These are phyloP conservation scores for Mnemiopsis leidyi DNA, from an alignment of 37 sponge, comb jelly and placozoan genomes.

Conservation along the genomic window DNA sequence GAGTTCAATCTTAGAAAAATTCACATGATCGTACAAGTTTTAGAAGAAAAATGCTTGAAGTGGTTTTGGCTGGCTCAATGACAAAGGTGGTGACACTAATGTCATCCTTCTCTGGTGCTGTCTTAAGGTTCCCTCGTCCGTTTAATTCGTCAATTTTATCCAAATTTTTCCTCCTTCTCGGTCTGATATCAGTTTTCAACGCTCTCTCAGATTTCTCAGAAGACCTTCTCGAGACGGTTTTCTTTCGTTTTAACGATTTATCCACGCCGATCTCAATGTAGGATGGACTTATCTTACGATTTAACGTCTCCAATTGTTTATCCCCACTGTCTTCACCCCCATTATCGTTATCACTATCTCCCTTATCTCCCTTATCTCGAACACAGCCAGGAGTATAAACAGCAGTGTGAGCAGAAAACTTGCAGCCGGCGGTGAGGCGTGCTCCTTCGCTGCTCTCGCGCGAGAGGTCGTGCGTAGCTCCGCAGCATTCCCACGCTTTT, in stretches of 20 bases:
- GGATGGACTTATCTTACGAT: background rate
- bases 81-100: constrained; percentile 56
- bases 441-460: background rate
- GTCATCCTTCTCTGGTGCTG: background rate
- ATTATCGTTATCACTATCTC: background rate
- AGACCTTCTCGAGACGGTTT: background rate
- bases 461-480: constrained; percentile 41
- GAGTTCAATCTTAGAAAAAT: background rate
- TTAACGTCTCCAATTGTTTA: background rate
- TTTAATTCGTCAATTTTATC: background rate
- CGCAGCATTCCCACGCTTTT: constrained; percentile 49
- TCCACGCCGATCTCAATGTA: background rate
- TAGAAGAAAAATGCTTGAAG: background rate
- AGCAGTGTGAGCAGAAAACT: background rate
- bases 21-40: constrained; percentile 20
- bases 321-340: no score
- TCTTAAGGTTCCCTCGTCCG: background rate
- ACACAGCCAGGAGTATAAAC: background rate
- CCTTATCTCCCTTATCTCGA: background rate
- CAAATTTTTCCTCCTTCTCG: background rate
- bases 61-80: background rate
- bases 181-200: background rate
- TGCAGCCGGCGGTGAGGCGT: constrained; percentile 15
- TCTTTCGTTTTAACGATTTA: background rate
- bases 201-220: background rate